Conservation (phyloP, 2,113 vertebrate species). For the Bujurquina vittata region DNA sequence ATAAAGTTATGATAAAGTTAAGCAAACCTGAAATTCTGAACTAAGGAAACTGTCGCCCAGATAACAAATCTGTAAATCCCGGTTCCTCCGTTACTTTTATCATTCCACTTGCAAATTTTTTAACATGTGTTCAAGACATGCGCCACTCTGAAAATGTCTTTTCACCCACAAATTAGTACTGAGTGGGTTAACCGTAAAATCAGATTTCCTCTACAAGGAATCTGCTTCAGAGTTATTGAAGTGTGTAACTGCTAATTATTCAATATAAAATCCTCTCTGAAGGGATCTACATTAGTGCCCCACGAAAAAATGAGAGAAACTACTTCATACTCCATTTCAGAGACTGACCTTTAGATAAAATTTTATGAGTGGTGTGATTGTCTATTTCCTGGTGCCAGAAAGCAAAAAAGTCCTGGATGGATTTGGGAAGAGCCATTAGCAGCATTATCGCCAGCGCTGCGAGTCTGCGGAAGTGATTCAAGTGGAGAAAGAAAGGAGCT, state of each 20-base stretch:
- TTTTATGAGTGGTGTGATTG: not conserved
- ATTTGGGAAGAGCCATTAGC: constrained; percentile 41
- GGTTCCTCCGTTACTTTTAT: no score
- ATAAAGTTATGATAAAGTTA: no score
- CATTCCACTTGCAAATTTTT: no score
- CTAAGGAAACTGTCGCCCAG: no score
- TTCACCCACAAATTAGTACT: not conserved
- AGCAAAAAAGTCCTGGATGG: not conserved
- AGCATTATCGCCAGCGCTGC: constrained; percentile 1
- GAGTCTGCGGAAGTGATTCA: constrained; percentile 4
- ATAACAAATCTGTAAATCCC: no score
- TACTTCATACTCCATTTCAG: not conserved
- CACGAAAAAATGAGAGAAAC: not conserved
- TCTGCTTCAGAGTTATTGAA: not conserved
- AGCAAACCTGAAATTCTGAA: no score
- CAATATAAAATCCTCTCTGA: not conserved
- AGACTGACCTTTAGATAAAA: constrained; percentile 2
- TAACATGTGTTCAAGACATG: no score
- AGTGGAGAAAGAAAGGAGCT: constrained; percentile 28
- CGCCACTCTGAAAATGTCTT: not conserved
- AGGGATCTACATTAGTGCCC: not conserved
- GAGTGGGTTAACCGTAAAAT: not conserved
- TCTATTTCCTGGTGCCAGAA: not conserved
- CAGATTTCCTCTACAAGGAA: not conserved
- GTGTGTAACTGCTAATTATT: constrained; percentile 1